Base-by-base conservation (phyloP, 2,113 vertebrate genomes). In the Dasyornis broadbenti region DNA sequence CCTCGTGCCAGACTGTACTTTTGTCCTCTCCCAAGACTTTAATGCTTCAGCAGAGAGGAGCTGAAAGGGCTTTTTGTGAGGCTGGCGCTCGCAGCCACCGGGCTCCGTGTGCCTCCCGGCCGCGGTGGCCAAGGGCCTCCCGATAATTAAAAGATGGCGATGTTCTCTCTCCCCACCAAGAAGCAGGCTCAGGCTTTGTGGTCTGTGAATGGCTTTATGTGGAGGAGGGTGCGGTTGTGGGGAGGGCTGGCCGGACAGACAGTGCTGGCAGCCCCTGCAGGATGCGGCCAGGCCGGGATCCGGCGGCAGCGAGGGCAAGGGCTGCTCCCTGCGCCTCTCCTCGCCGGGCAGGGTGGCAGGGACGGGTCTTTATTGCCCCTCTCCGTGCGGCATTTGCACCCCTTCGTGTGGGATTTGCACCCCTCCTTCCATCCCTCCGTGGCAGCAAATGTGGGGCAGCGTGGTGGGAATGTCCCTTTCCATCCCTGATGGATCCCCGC, bases 131-230 rank as follows among this genome's bases (percentile, higher is more conserved):
- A 11, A 72, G 76, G 37, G 86, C 95, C 90, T 86, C 30, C 89
- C 77, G 94, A 19, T 92, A 95, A 95, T 96, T 92, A 96, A 90
- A 90, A 96, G 94, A 65, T 82, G 94, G 66, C 68, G 83, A 91
- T 90, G 94, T 91, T 87, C 66, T 45, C 93, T 92, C 70, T 95
- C 73, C n/a, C 94, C 95, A 61, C 31, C 83, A 2, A 82, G 94
- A 42, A 92, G 93, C 70, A 59, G 84, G 87, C 81, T 89, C 30
- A n/a, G 87, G 89, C 89, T 91, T 61, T 95, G 96, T 19, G 95
- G 92, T 86, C 49, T 45, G 94, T 7, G 89, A 39, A 40, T 4
- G 91, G 86, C 91, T 96, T 95, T n/a, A 8, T 95, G 95, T 31
- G 91, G 70, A 89, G 95, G 28, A 94, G 93, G 94, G 69, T 86